phyloP scores from a whole-genome alignment of 2,797 vertebrate species.

The Pangasius djambal region DNA sequence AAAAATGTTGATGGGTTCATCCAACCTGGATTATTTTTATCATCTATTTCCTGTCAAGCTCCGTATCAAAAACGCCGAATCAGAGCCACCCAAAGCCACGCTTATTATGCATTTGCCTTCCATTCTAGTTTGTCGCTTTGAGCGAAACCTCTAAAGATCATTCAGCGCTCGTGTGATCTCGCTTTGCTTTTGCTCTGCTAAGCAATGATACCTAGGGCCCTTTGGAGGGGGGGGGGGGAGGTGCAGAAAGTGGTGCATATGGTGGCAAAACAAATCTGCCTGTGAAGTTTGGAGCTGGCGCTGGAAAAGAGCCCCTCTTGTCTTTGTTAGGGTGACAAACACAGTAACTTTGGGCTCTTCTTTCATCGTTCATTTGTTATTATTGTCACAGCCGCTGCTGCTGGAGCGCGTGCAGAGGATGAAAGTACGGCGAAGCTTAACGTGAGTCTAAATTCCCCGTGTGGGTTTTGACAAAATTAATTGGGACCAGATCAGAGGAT shows the following conservation, averaged over 20 bases:
- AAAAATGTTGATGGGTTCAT: slow-evolving; percentile 57
- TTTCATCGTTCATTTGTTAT: slow-evolving; percentile 66
- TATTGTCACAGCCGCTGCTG: slow-evolving; percentile 60
- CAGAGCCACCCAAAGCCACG: slow-evolving; percentile 48
- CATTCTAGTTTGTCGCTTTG: slow-evolving; percentile 54
- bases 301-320: slow-evolving; percentile 63
- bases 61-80: slow-evolving; percentile 50
- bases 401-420: slow-evolving; percentile 58
- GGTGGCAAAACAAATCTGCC: slow-evolving; percentile 56
- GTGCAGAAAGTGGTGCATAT: slow-evolving; percentile 43
- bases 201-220: slow-evolving; percentile 55
- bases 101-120: slow-evolving; percentile 56
- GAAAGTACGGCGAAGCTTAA: slow-evolving; percentile 64
- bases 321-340: slow-evolving; percentile 71
- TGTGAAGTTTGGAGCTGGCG: slow-evolving; percentile 47
- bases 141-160: slow-evolving; percentile 57
- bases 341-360: slow-evolving; percentile 54
- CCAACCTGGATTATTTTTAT: slow-evolving; percentile 50
- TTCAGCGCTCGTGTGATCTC: slow-evolving; percentile 54
- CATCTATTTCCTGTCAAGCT: slow-evolving; percentile 55
- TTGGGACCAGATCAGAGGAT: slow-evolving; percentile 76
- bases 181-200: slow-evolving; percentile 49
- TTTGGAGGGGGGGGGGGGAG: slow-evolving; percentile 11
- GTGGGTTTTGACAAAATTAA: slow-evolving; percentile 80
- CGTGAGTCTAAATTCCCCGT: slow-evolving; percentile 66